Conservation (phyloP, 2,113 vertebrate species). For the Epinephelus fuscoguttatus region DNA sequence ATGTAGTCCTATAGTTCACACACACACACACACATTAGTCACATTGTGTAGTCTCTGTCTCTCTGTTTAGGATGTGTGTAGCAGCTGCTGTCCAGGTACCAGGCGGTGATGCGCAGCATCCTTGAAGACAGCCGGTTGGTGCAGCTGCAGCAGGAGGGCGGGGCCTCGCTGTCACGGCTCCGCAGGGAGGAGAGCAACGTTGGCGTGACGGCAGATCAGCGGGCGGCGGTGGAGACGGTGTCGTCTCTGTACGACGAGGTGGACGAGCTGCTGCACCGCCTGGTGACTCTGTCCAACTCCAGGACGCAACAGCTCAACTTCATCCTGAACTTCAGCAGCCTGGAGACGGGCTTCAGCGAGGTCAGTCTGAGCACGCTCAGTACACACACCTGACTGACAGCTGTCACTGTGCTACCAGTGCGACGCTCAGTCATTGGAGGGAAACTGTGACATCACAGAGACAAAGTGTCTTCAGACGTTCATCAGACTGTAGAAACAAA, state of each 20-base stretch:
- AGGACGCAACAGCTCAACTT: constrained; percentile 88
- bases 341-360: constrained; percentile 88
- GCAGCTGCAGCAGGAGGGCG: constrained; percentile 91
- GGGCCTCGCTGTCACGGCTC: constrained; percentile 86
- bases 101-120: constrained; percentile 87
- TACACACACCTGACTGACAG: not conserved
- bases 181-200: constrained; percentile 87
- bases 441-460: no score
- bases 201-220: constrained; percentile 83
- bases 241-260: constrained; percentile 87
- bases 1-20: no score
- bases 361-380: constrained; percentile 74
- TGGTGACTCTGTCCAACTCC: constrained; percentile 91
- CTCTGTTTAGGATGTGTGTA: constrained; percentile 86
- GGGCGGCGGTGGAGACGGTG: constrained; percentile 85
- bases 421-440: no score
- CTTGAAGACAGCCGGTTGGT: constrained; percentile 88
- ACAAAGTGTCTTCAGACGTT: no score
- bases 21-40: no score
- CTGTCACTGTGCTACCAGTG: no score
- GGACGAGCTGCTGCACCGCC: constrained; percentile 91
- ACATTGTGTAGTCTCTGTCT: no score
- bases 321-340: constrained; percentile 85
- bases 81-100: constrained; percentile 81
- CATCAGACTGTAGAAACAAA: no score